Percentiles rank a stretch among this genome's conserved stretches.
Conservation (phyloP, 2,113 vertebrate genomes). For the Microcebus lehilahytsara region DNA sequence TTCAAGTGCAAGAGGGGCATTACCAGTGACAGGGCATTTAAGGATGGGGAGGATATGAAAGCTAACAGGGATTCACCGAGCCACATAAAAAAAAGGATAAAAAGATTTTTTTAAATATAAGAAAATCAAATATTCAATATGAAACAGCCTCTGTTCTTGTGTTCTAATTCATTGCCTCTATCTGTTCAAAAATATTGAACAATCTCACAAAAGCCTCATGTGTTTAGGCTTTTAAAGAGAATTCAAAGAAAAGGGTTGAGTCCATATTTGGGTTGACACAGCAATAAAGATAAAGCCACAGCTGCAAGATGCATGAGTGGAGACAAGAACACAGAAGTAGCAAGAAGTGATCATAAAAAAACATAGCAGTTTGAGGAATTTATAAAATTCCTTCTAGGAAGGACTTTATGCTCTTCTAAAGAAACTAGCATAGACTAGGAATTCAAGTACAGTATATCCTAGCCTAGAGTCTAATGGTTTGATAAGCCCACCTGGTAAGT, state of each 20-base stretch:
- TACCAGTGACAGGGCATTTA: neutral
- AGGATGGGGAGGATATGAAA: neutral
- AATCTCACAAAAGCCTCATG: neutral
- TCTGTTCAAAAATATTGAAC: neutral
- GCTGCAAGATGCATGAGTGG: neutral
- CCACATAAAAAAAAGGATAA: neutral
- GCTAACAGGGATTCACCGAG: neutral
- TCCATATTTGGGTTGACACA: neutral
- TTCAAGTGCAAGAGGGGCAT: neutral
- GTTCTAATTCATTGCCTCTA: neutral
- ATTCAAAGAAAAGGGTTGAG: neutral
- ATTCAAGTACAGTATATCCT: neutral
- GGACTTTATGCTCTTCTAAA: neutral
- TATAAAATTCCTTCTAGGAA: neutral
- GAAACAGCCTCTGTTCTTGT: neutral
- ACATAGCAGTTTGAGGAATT: neutral
- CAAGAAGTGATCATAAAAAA: neutral
- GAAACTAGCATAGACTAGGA: neutral
- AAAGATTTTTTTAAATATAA: neutral
- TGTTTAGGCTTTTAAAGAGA: neutral
- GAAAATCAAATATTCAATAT: constrained; percentile 10
- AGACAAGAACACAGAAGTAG: neutral
- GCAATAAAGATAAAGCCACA: neutral
- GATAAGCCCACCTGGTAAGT: neutral
- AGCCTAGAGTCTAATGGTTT: neutral